Evolutionary conservation across 2,113 vertebrate genomes (phyloP), one percentile per base, ranked within the genome.

Genomic region (Pelecanoides urinatrix): DNA sequence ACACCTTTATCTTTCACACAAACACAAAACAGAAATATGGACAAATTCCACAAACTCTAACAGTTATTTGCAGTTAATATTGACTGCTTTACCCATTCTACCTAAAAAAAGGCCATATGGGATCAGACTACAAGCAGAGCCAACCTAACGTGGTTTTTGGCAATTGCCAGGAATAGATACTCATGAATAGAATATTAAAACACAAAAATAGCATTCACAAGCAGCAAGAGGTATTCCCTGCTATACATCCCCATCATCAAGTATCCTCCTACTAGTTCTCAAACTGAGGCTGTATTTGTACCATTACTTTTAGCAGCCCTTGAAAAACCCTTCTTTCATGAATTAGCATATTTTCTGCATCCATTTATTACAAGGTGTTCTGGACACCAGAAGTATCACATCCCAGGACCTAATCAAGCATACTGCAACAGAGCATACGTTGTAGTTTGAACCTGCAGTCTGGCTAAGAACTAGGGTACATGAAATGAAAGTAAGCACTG

Each of bases 31-130:
- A 53, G 16, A 80, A 45, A 52, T 12, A 10, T 11, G 32, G 16
- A 29, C 30, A 58, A 78, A 84, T 66, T 59, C 42, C 63, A 79
- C 22, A 42, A 77, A 47, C 23, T 40, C 59, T 17, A 52, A 32
- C 30, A 56, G 16, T 36, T 71, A 58, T 7, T 36, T 83, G 49
- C 47, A 61, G 38, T 59, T 73, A 83, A 68, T 38, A 74, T 2
- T 59, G 56, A 76, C 42, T 86, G 30, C 11, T 77, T 74, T 58
- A 84, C 16, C 23, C 59, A 19, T 34, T 79, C 79, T 36, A 42
- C 68, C 89, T 71, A 30, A 67, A 77, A 77, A 74, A 80, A 96
- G 56, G 47, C 86, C 89, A 81, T 56, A 89, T 75, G 93, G 72
- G 76, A 84, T 67, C 72, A 73, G 79, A 61, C 65, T 38, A 38